These are phyloP conservation scores for Drosophila pandora DNA, from an alignment of 1,140 invertebrate species.

Conservation along the genomic window DNA sequence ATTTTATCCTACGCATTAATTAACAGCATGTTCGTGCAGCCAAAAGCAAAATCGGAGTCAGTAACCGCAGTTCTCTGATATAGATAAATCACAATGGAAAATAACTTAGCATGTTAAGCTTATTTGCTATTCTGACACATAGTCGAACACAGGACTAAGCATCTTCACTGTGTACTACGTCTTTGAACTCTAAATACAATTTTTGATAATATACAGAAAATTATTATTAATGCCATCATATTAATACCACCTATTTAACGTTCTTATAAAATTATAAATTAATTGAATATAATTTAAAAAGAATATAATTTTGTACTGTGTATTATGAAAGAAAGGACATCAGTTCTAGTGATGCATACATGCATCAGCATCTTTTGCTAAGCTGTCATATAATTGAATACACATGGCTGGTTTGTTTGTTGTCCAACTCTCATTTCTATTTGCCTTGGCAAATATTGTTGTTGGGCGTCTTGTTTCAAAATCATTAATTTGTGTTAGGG, in stretches of 20 bases:
- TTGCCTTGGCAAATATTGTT: conserved; percentile 23
- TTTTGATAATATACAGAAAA: too few species aligned
- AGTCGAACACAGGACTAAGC: background rate
- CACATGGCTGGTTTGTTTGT: conserved; percentile 37
- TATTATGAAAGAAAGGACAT: conserved; percentile 11
- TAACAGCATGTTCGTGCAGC: conserved; percentile 28
- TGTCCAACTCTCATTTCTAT: conserved; percentile 35
- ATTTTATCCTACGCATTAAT: conserved; percentile 55
- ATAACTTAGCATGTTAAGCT: conserved; percentile 29
- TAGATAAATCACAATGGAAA: conserved; percentile 51
- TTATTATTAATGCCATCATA: too few species aligned
- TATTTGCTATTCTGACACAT: conserved; percentile 29
- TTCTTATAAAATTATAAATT: too few species aligned
- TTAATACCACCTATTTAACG: too few species aligned
- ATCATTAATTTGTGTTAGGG: conserved; percentile 54
- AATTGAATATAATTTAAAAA: too few species aligned
- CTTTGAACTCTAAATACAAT: too few species aligned
- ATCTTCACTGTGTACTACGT: background rate
- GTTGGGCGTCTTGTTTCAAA: background rate
- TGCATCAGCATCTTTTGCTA: conserved; percentile 42
- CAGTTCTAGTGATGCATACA: conserved; percentile 11
- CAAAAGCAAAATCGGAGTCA: conserved; percentile 16
- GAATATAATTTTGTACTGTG: background rate
- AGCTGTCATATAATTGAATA: conserved; percentile 32
- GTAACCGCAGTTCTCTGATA: conserved; percentile 6